These are phyloP conservation scores for Ceratina australensis DNA, from an alignment of 1,140 invertebrate species.

Conservation along the genomic window DNA sequence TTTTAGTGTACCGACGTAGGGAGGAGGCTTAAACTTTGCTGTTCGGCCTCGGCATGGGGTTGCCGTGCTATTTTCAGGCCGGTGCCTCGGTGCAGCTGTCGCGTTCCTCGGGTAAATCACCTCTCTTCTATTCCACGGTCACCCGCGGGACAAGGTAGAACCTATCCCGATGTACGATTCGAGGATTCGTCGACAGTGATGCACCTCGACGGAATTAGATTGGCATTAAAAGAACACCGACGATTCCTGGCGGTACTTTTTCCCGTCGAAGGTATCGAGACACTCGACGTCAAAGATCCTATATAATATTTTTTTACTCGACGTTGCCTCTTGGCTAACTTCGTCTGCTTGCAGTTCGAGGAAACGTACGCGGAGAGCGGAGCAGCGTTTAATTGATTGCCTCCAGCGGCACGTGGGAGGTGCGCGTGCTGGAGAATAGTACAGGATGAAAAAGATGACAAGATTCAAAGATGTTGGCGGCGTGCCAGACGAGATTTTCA, in stretches of 20 bases:
- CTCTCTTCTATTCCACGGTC: slow-evolving; percentile 67
- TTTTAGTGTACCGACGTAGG: slow-evolving; percentile 48
- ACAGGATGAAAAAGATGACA: slow-evolving; percentile 58
- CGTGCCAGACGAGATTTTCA: slow-evolving; percentile 63
- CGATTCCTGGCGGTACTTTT: no score
- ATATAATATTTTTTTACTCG: no score
- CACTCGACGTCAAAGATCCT: no score
- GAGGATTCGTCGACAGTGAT: slow-evolving; percentile 23
- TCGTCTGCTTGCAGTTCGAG: no score
- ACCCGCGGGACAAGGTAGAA: slow-evolving; percentile 61
- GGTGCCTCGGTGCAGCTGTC: slow-evolving; percentile 65
- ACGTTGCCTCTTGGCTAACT: no score
- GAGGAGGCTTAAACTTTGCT: slow-evolving; percentile 52
- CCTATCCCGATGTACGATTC: slow-evolving; percentile 40
- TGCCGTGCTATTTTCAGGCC: slow-evolving; percentile 65
- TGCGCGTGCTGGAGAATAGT: slow-evolving; percentile 45
- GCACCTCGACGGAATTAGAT: neutral
- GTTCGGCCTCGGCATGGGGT: slow-evolving; percentile 63
- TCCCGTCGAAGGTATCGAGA: no score
- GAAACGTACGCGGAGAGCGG: slow-evolving; percentile 12
- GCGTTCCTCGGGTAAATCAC: slow-evolving; percentile 65
- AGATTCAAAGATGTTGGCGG: slow-evolving; percentile 61
- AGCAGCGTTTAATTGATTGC: slow-evolving; percentile 39
- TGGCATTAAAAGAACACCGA: neutral
- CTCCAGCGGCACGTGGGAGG: slow-evolving; percentile 42